These are phyloP conservation scores for Malacoctenus gilli DNA, from an alignment of 2,797 vertebrate species.

Conservation along the genomic window DNA sequence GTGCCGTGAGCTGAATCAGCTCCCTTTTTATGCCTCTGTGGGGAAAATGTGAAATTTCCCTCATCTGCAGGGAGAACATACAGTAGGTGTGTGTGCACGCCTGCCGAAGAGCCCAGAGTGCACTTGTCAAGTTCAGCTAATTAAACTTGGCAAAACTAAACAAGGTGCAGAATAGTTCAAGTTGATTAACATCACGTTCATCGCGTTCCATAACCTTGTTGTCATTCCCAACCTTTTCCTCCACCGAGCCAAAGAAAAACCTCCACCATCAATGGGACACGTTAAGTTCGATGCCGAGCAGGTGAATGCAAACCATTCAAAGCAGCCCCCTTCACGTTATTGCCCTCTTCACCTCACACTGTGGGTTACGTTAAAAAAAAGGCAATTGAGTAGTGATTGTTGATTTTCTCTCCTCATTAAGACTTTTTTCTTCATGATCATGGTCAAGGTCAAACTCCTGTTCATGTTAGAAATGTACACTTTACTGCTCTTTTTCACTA, in stretches of 20 bases:
- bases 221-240: neutral
- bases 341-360: neutral
- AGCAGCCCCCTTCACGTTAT: neutral
- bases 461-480: neutral
- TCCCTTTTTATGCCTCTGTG: neutral
- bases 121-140: slow-evolving; percentile 7
- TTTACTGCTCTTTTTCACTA: neutral
- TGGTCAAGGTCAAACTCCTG: neutral
- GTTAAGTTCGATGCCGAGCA: neutral
- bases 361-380: slow-evolving; percentile 15
- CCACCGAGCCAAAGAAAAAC: neutral
- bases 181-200: slow-evolving; percentile 17
- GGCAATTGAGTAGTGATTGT: slow-evolving; percentile 9
- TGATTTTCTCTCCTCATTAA: neutral
- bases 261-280: slow-evolving; percentile 5
- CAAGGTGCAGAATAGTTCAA: slow-evolving; percentile 12
- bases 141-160: slow-evolving; percentile 15
- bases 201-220: slow-evolving; percentile 9
- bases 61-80: slow-evolving; percentile 1
- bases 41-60: neutral
- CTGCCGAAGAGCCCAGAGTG: neutral
- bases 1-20: neutral
- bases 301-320: neutral
- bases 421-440: neutral
- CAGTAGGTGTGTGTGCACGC: neutral